Evolutionary conservation across 2,888 invertebrate genomes (phyloP).

Genomic region (Phymatocera aterrima): DNA sequence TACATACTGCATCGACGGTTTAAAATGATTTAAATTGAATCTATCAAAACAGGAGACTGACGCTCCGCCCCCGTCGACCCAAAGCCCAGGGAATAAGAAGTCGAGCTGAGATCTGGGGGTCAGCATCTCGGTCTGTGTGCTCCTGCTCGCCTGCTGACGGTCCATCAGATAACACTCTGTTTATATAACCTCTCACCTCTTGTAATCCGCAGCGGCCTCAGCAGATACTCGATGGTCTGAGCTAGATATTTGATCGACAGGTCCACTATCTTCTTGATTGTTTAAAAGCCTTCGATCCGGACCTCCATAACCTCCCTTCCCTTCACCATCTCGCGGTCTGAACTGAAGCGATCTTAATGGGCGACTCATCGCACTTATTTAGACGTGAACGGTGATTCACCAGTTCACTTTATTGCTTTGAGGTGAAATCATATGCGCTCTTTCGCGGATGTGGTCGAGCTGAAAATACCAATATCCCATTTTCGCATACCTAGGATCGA

Average conservation of each 20-base stretch:
- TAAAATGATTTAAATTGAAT: slow-evolving; percentile 62
- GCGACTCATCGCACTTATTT: slow-evolving; percentile 25
- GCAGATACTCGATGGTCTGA: slow-evolving; percentile 58
- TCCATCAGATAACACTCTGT: slow-evolving; percentile 73
- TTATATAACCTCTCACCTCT: slow-evolving; percentile 73
- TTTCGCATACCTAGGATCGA: too few relatives aligned
- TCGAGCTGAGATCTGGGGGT: slow-evolving; percentile 45
- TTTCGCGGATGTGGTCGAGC: too few relatives aligned
- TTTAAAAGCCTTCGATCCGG: slow-evolving; percentile 60
- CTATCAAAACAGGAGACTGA: slow-evolving; percentile 61
- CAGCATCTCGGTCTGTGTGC: slow-evolving; percentile 45
- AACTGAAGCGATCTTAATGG: slow-evolving; percentile 22
- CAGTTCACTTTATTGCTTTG: background rate
- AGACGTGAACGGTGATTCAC: background rate
- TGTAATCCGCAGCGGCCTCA: slow-evolving; percentile 59
- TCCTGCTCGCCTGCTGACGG: slow-evolving; percentile 65
- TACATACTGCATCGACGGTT: slow-evolving; percentile 37
- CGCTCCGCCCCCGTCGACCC: slow-evolving; percentile 51
- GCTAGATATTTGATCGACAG: slow-evolving; percentile 65
- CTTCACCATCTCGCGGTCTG: background rate
- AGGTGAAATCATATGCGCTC: too few relatives aligned
- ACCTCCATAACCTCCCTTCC: background rate
- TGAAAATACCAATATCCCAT: too few relatives aligned
- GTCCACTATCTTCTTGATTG: slow-evolving; percentile 62
- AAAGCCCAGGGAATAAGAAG: slow-evolving; percentile 36